Conservation (phyloP, 2,113 vertebrate species). For the Scalopus aquaticus region DNA sequence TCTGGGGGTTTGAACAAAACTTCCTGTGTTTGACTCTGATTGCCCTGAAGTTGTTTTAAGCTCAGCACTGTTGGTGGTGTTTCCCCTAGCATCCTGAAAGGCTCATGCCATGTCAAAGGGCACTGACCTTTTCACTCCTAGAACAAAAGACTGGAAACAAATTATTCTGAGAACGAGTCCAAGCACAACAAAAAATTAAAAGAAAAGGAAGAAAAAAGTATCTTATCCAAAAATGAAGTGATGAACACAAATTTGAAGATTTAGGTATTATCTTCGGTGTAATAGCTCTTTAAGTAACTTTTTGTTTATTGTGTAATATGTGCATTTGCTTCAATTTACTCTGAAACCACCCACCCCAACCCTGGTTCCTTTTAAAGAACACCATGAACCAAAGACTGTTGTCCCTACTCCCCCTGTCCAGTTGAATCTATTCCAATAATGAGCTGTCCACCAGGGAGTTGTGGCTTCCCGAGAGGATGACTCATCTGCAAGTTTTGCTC, state of each 20-base stretch:
- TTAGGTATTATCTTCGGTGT: conserved; percentile 47
- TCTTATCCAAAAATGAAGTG: conserved; percentile 37
- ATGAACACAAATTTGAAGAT: conserved; percentile 69
- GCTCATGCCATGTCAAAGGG: conserved; percentile 80
- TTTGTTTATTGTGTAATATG: conserved; percentile 64
- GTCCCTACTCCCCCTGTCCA: conserved; percentile 1
- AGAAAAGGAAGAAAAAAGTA: neutral
- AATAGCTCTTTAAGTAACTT: conserved; percentile 70
- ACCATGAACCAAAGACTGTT: conserved; percentile 48
- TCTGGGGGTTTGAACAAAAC: conserved; percentile 47
- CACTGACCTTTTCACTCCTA: conserved; percentile 82
- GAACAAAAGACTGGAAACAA: conserved; percentile 79
- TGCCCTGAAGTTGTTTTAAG: conserved; percentile 66
- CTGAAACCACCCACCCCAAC: conserved; percentile 18
- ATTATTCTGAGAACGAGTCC: conserved; percentile 75
- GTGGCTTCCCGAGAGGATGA: conserved; percentile 32
- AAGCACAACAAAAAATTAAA: conserved; percentile 46
- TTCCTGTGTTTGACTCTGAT: conserved; percentile 69
- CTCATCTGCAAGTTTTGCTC: conserved; percentile 55
- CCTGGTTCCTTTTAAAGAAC: conserved; percentile 52
- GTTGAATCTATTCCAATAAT: conserved; percentile 45
- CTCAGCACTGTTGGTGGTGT: neutral
- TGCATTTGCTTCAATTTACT: conserved; percentile 67
- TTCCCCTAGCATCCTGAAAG: conserved; percentile 45
- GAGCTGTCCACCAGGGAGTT: neutral